Evolutionary conservation across 2,797 vertebrate species (phyloP), one percentile per base, ranked within the genome.

Genomic region (Enteromius paludinosus): DNA sequence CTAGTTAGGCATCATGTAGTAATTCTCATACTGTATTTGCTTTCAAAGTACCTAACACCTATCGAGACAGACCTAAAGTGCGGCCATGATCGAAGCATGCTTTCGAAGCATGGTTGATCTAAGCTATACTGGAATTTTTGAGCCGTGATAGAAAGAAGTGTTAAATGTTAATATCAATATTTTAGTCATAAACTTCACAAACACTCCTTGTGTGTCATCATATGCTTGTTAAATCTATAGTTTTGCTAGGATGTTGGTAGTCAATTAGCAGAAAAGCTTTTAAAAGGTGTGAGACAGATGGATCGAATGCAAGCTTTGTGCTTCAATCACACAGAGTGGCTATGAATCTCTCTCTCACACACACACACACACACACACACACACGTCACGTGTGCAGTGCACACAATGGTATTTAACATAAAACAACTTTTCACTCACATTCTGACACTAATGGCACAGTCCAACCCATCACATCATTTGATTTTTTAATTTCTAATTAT

Each of bases 181-280:
- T 71, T 49, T 9, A 10, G 45, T 59, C 4, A 20, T 25, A 15
- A 43, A 78, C 12, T 28, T 78, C 14, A 59, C 25, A 10, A 18
- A 74, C 30, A 66, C 45, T n/a, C 15, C 2, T 68, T 49, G 4
- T 56, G 18, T 43, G 64, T 35, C 11, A 68, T 75, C 17, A 75
- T 30, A 93, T 94, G 93, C 94, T 94, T 95, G 93, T 96, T 96
- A 96, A 95, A 96, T 95, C 91, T 92, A 85, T 92, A 93, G 96
- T 97, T 97, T 97, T 97, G 25, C 8, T 75, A 38, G 38, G 25
- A 82, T 89, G 89, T 92, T 90, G 92, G 93, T 93, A 94, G 96
- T 95, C 95, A 98, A 98, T 99, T 97, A 99, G 89, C 93, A 17
- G 94, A 95, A 98, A 97, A 97, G 97, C 97, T 98, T 96, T 97